Percentiles rank a stretch among this genome's conserved stretches.
Evolutionary conservation across 2,797 vertebrate species (phyloP).

Genomic region (Sardinella longiceps): DNA sequence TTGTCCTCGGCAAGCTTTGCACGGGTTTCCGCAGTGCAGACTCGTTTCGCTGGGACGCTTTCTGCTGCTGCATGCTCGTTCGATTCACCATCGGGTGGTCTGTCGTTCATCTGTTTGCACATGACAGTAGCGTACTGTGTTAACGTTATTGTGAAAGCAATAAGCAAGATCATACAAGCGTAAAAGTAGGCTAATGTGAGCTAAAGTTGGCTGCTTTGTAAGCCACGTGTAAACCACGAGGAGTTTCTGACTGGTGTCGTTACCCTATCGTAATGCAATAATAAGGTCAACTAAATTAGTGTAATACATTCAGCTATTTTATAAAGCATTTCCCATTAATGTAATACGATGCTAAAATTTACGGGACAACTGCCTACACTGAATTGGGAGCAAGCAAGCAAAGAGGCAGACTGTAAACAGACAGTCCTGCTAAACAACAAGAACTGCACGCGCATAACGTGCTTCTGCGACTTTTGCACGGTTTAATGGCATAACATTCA

Average conservation of each 20-base stretch:
- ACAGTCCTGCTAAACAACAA: background rate
- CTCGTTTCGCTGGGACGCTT: background rate
- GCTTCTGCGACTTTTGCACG: background rate
- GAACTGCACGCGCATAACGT: background rate
- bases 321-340: background rate
- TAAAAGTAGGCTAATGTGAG: background rate
- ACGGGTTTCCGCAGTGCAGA: background rate
- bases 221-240: background rate
- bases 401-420: no score
- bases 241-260: background rate
- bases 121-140: background rate
- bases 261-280: background rate
- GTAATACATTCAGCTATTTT: background rate
- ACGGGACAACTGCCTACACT: no score
- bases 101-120: background rate
- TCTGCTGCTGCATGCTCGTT: background rate
- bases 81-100: background rate
- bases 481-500: background rate
- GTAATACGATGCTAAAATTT: background rate
- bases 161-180: background rate
- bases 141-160: background rate
- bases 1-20: background rate
- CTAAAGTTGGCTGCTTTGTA: background rate
- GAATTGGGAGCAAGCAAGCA: no score
- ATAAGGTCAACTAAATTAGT: background rate